Evolutionary conservation across 2,113 vertebrate genomes (phyloP).

Genomic region (Sitta europaea): DNA sequence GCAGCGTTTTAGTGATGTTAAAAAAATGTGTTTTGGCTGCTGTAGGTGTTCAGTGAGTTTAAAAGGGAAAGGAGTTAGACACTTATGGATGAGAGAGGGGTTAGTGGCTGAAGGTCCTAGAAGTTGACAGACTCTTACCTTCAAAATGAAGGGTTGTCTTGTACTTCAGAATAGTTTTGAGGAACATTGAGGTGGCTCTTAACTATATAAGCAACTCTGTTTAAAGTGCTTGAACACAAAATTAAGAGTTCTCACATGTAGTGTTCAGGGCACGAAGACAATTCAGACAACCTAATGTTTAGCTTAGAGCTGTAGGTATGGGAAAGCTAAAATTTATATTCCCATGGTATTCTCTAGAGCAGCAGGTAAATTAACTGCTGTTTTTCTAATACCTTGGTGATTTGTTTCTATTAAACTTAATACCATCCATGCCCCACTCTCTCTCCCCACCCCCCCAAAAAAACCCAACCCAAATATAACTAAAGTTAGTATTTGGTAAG

Average conservation of each 20-base stretch:
- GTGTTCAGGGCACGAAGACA: background rate
- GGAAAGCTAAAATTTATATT: background rate
- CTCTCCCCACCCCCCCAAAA: accelerated
- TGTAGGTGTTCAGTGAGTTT: background rate
- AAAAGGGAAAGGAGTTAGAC: accelerated
- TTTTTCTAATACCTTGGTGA: background rate
- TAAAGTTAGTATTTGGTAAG: background rate
- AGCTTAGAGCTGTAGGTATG: background rate
- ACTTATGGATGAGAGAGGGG: background rate
- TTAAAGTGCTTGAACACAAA: background rate
- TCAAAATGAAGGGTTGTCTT: background rate
- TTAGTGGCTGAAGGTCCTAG: background rate
- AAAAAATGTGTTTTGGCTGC: background rate
- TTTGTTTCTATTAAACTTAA: background rate
- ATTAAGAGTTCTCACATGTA: background rate
- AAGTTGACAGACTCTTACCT: background rate
- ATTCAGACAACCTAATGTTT: background rate
- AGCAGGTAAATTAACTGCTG: background rate
- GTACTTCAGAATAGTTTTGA: background rate
- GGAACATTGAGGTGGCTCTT: background rate
- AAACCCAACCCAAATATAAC: background rate
- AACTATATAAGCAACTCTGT: background rate
- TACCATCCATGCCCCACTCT: background rate
- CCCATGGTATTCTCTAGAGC: background rate
- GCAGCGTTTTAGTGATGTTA: background rate